Evolutionary conservation across 2,888 invertebrate genomes (phyloP).

Genomic region (Thecophora atra): DNA sequence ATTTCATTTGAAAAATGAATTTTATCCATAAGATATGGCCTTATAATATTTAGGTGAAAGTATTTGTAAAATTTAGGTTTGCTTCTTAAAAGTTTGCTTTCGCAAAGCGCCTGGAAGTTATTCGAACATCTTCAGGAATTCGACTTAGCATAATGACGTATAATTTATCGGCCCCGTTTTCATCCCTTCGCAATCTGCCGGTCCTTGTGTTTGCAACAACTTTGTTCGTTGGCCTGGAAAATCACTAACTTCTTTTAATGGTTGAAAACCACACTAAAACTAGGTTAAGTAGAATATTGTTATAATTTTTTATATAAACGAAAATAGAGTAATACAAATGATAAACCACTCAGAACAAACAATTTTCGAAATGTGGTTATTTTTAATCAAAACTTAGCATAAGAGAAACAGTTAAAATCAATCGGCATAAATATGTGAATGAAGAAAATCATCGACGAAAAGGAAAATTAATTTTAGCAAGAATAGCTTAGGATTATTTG

Average conservation of each 20-base stretch:
- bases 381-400: background rate
- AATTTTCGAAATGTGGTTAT: constrained; percentile 20
- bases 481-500: constrained; percentile 21
- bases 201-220: too few species aligned
- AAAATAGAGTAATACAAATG: background rate
- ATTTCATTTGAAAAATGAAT: constrained; percentile 29
- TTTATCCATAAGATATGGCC: constrained; percentile 48
- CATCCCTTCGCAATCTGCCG: background rate
- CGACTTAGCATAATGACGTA: too few species aligned
- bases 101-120: background rate
- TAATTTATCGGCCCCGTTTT: background rate
- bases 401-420: too few species aligned
- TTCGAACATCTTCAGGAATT: too few species aligned
- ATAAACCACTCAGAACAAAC: constrained; percentile 6
- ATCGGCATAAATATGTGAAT: background rate
- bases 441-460: constrained; percentile 6
- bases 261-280: constrained; percentile 37
- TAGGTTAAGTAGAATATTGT: constrained; percentile 40
- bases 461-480: constrained; percentile 11
- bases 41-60: constrained; percentile 46
- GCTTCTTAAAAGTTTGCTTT: background rate
- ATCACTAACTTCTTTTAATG: constrained; percentile 7
- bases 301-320: constrained; percentile 37
- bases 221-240: background rate
- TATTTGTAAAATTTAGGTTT: constrained; percentile 8